phyloP scores from a whole-genome alignment of 2,888 invertebrate genomes.

The Zygogramma bicolorata region DNA sequence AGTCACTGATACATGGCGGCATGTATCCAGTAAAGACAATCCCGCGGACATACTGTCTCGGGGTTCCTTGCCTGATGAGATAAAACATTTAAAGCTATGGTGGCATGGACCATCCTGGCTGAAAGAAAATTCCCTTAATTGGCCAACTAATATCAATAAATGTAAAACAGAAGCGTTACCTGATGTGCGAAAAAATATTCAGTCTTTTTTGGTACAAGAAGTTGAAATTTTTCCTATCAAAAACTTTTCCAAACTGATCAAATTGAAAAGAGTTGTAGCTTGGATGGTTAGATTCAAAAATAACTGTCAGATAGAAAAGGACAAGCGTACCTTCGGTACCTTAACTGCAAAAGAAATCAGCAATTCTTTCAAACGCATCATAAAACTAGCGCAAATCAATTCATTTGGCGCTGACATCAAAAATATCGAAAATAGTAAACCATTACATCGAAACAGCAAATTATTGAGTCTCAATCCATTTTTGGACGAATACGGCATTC shows the following conservation, averaged over 20 bases:
- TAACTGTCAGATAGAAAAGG: background rate
- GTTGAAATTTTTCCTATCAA: background rate
- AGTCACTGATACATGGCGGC: constrained; percentile 23
- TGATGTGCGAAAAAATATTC: background rate
- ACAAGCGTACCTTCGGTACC: background rate
- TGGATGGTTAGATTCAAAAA: background rate
- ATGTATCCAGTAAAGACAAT: constrained; percentile 30
- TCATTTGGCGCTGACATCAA: background rate
- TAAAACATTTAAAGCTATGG: constrained; percentile 26
- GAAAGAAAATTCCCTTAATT: background rate
- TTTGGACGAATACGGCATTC: background rate
- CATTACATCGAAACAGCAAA: background rate
- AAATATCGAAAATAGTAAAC: background rate
- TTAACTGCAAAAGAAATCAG: background rate
- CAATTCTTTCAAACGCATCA: background rate
- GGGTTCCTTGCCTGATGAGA: constrained; percentile 7
- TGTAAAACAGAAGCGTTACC: background rate
- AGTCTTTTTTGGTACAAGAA: background rate
- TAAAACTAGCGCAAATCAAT: background rate
- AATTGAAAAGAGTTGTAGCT: background rate
- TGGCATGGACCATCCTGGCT: constrained; percentile 34
- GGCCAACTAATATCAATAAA: background rate
- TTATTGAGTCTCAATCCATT: background rate
- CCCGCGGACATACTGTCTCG: constrained; percentile 32
- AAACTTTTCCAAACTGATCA: background rate